Conservation (phyloP, 2,888 invertebrate genomes). For the Pollenia labialis region DNA sequence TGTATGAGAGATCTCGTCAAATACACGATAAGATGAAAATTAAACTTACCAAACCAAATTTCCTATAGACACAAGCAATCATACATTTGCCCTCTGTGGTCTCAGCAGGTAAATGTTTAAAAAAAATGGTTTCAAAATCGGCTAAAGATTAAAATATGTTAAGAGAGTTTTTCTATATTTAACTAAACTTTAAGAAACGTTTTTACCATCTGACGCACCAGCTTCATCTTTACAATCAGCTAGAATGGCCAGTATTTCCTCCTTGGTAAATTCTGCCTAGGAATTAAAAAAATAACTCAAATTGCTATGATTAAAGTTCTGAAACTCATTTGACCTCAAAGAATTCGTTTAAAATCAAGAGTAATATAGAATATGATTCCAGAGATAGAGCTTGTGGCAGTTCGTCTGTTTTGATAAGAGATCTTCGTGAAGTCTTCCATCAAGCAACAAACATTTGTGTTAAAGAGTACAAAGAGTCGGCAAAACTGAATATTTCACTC, state of each 20-base stretch:
- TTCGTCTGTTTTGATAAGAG: too few relatives aligned
- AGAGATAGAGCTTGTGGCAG: too few relatives aligned
- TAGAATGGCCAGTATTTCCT: conserved; percentile 76
- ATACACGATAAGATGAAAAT: background rate
- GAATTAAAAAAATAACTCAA: background rate
- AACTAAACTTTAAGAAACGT: too few relatives aligned
- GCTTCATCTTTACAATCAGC: conserved; percentile 79
- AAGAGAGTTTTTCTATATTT: too few relatives aligned
- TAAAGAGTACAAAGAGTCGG: too few relatives aligned
- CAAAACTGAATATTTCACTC: background rate
- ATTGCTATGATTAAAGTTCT: background rate
- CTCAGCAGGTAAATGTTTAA: conserved; percentile 77
- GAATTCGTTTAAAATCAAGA: too few relatives aligned
- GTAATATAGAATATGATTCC: too few relatives aligned
- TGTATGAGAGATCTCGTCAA: background rate
- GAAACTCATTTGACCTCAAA: too few relatives aligned
- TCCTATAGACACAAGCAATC: conserved; percentile 81
- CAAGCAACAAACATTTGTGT: too few relatives aligned
- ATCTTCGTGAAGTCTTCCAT: too few relatives aligned
- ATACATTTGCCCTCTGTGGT: conserved; percentile 81
- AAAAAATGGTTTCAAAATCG: conserved; percentile 79
- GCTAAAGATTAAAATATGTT: conserved; percentile 69
- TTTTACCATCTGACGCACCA: conserved; percentile 81
- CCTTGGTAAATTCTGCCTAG: conserved; percentile 74
- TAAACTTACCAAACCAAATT: conserved; percentile 80